Base-by-base conservation (phyloP, 2,797 vertebrate genomes). In the Silurus lanzhouensis region DNA sequence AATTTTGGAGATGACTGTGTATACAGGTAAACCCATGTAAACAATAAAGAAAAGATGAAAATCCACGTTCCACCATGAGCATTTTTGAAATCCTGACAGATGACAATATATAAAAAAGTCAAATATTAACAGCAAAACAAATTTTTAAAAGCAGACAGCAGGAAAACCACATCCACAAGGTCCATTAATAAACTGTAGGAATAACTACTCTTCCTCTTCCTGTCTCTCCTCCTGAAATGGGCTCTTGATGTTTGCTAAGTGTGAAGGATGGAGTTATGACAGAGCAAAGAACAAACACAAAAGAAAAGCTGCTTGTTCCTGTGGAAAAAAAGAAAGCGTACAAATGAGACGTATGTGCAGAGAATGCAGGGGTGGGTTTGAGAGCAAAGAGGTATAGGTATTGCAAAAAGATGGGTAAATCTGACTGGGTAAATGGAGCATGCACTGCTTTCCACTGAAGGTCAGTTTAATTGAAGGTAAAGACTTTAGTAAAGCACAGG, bases 401-500 rank as follows among this genome's bases (percentile, higher is more conserved):
- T 7, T 66, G 60, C 9, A 89, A 82, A 90, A 52, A 90, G 87
- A 89, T 55, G 77, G 83, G 85, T 91, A 87, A 82, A 86, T 89
- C 87, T 58, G 2, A 57, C 64, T 74, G 72, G 83, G 89, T 90
- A 83, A 89, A 89, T 86, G 66, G 63, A 38, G 8, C 68, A n/a
- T 80, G 71, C 79, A 2, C 10, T n/a, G 5, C 76, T 44, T 77
- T 75, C 31, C 31, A 38, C 76, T 87, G 70, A 88, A 89, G 86
- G 88, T 91, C 88, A 78, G 80, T 71, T 82, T 90, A 90, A 89
- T 88, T 89, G 86, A 90, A 89, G 84, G 44, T 72, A 55, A 83
- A 71, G 22, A 76, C 67, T 71, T 31, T 68, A 67, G 64, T 68
- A 83, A 83, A 85, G 44, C 83, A 20, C 83, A 87, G 63, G 67